Evolutionary conservation across 2,113 vertebrate genomes (phyloP), one percentile per base, ranked within the genome.

Genomic region (Forbesichthys papilliferus): DNA sequence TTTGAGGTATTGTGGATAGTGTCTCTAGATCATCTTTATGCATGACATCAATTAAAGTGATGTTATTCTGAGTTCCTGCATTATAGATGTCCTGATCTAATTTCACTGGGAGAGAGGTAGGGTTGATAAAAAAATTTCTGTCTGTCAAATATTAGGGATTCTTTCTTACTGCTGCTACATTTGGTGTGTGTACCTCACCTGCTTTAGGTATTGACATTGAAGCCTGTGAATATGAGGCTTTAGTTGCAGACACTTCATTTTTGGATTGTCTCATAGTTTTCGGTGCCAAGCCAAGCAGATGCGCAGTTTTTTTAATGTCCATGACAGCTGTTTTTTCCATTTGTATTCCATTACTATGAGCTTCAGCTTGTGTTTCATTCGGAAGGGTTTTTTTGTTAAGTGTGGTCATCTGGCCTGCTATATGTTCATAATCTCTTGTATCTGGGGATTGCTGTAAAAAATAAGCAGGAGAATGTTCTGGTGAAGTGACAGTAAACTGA

Each of bases 151-250:
- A 75, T 71, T 69, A 20, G 33, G 62, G 56, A 47, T 51, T 49
- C 48, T 16, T 73, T 77, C 61, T 80, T 79, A 49, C 9, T 51
- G 55, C 55, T 80, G 70, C 66, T 51, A 34, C 69, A 72, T 59
- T 83, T 73, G 68, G 71, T 80, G 79, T 80, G 80, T 78, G 78
- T 75, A 73, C 80, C 86, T 89, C 86, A 86, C 84, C 88, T 88
- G 81, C 77, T 84, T 82, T 83, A 81, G 74, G 76, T 52, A 85
- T 64, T 76, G 86, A 69, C 79, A 79, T 81, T 81, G 81, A 14
- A 80, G 79, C 82, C 71, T 90, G 87, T 64, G 81, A 79, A 66
- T 73, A 64, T 48, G 78, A 87, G 78, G 80, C 74, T 84, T 87
- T 88, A 80, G 81, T 14, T 80, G 80, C 49, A 36, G 75, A 69